Evolutionary conservation across 2,888 invertebrate genomes (phyloP), one percentile per base, ranked within the genome.

Genomic region (Kryphioiulus occultus): DNA sequence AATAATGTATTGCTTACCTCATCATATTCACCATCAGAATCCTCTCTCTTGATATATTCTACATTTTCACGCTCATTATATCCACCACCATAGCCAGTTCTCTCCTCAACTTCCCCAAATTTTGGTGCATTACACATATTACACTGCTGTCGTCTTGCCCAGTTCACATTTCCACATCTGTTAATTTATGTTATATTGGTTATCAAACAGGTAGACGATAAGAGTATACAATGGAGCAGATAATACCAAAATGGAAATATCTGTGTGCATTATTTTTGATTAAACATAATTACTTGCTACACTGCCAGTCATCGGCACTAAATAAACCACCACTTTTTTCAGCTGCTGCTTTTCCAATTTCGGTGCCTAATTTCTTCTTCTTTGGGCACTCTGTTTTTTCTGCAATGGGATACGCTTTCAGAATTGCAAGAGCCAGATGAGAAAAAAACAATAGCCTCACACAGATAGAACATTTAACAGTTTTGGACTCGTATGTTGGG

Each of bases 261-360:
- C n/a, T n/a, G n/a, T n/a, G n/a, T n/a, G n/a, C n/a, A n/a, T n/a
- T n/a, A n/a, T n/a, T n/a, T n/a, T n/a, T n/a, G n/a, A n/a, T n/a
- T 30, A 83, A 32, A 26, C 17, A 84, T 26, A 88, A 90, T 90
- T 90, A 94, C 93, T 99, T 99, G 92, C 97, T 97, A 92, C 99
- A 99, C 92, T 98, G 98, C 99, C 99, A 99, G 92, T 99, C 99
- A 92, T 99, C 99, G 59, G 99, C 99, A 92, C 98, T 97, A 92
- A 96, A 95, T 89, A 98, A 93, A n/a, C 98, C 98, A 90, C 97
- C 95, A 91, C 98, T 98, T 93, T 99, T 99, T 92, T 99, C 99
- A 0, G 99, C 99, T 53, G 98, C 97, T 32, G 96, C 96, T 93
- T 99, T 99, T 4, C 99, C 99, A 90, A 99, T 99, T 93, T 99